These are phyloP conservation scores for Forbesichthys agassizii DNA, from an alignment of 2,113 vertebrate species.

Conservation along the genomic window DNA sequence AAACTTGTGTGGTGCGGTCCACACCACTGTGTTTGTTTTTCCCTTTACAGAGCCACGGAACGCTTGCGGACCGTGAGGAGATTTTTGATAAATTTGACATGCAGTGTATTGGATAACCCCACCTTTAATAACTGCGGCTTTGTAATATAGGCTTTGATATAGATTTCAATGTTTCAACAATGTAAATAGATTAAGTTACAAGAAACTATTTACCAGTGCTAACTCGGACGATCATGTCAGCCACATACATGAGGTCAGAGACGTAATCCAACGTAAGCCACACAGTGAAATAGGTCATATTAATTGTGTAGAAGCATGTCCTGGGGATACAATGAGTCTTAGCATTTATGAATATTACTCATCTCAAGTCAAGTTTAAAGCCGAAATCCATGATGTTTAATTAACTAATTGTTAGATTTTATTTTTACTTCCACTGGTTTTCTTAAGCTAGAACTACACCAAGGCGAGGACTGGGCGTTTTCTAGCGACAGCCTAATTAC, in stretches of 20 bases:
- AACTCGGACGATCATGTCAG: conserved; percentile 79
- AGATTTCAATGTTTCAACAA: not conserved
- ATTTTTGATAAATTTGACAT: too few species aligned
- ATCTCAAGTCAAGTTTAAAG: not conserved
- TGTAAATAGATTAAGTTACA: not conserved
- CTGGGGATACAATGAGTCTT: conserved; percentile 57
- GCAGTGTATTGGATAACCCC: too few species aligned
- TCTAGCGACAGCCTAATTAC: too few species aligned
- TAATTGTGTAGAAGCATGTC: conserved; percentile 83
- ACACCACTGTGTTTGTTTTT: too few species aligned
- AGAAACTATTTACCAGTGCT: conserved; percentile 78
- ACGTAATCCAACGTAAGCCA: conserved; percentile 87
- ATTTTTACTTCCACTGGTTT: too few species aligned
- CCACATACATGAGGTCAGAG: conserved; percentile 82
- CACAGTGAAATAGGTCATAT: conserved; percentile 68
- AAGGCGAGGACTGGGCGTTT: too few species aligned
- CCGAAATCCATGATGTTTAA: not conserved
- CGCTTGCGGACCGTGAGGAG: too few species aligned
- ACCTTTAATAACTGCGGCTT: too few species aligned
- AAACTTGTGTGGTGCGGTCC: too few species aligned
- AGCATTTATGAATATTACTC: not conserved
- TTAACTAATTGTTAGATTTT: too few species aligned
- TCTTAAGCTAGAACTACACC: too few species aligned
- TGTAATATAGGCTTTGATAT: not conserved
- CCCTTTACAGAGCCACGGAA: too few species aligned